Evolutionary conservation across 92 coral and sea anemone genomes (phyloP), one percentile per base, ranked within the genome.

Genomic region (Chrysogorgia sp.): DNA sequence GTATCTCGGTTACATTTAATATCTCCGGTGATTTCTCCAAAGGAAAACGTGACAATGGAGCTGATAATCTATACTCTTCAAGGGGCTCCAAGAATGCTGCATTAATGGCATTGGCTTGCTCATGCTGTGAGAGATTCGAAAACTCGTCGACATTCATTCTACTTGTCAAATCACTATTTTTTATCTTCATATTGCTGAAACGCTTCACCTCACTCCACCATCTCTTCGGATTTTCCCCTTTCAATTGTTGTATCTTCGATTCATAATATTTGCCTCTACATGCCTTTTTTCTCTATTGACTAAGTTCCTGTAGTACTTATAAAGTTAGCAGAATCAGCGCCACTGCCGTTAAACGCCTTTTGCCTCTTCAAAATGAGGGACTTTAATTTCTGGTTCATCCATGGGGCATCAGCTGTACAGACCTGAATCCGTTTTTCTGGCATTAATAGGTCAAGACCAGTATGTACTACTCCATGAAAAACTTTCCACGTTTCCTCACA

Each of bases 171-270:
- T n/a, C n/a, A n/a, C n/a, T n/a, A n/a, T n/a, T n/a, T n/a, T 37
- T 4, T 37, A 4, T 37, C 12, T 12, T 4, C 43, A 37, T 37
- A 4, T 12, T 5, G 12, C 43, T 37, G 43, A 37, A 4, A 5
- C 12, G 43, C 55, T 67, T 67, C 23, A 47, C 63, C 12, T 76
- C 71, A 0, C 49, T 52, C 80, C 66, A 50, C 33, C 47, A 50
- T 0, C 49, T 58, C 35, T 75, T 59, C 8, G 74, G 60, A 40
- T 77, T 37, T 77, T 43, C 82, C n/a, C 74, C 82, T 59, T 76
- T 76, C 58, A 76, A 20, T 47, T 76, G 81, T 52, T 76, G 81
- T 24, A 76, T 59, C 70, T 37, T 76, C 22, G 70, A 60, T 50
- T 58, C 59, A 28, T 76, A 41, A 7, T n/a, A 64, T 33, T 33